Evolutionary conservation across 2,797 vertebrate species (phyloP).

Genomic region (Todus mexicanus): DNA sequence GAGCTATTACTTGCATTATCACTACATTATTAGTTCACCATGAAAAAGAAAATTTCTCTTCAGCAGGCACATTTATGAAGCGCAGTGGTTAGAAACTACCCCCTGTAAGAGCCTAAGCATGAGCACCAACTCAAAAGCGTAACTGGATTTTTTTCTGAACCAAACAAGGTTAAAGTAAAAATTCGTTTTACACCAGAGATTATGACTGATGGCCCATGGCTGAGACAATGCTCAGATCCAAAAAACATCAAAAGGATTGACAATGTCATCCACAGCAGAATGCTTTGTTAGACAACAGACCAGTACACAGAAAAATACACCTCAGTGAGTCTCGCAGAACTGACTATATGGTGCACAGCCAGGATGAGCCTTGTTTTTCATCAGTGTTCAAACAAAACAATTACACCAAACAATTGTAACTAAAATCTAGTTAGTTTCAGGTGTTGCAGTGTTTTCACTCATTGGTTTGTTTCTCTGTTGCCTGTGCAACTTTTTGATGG

Average conservation of each 20-base stretch:
- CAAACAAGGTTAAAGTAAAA: constrained; percentile 39
- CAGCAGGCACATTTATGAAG: constrained; percentile 69
- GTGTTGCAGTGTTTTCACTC: accelerated
- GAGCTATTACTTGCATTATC: constrained; percentile 74
- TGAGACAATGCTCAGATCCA: background rate
- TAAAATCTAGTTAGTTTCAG: background rate
- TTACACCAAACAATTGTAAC: too few species aligned
- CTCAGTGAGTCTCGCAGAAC: background rate
- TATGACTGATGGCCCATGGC: background rate
- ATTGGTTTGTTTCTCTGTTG: background rate
- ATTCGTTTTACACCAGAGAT: background rate
- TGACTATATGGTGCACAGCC: background rate
- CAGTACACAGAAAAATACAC: background rate
- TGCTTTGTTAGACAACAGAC: background rate
- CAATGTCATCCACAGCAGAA: background rate
- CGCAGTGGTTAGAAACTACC: constrained; percentile 31
- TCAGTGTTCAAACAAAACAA: background rate
- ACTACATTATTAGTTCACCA: constrained; percentile 72
- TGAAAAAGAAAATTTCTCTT: constrained; percentile 74
- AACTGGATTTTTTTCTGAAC: constrained; percentile 1
- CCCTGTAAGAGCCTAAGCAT: constrained; percentile 9
- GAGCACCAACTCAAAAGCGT: constrained; percentile 4
- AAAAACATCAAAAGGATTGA: background rate
- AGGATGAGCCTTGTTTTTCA: background rate
- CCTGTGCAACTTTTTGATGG: background rate